These are phyloP conservation scores for Leptinotarsa lineolata DNA, from an alignment of 1,140 invertebrate genomes.

Conservation along the genomic window DNA sequence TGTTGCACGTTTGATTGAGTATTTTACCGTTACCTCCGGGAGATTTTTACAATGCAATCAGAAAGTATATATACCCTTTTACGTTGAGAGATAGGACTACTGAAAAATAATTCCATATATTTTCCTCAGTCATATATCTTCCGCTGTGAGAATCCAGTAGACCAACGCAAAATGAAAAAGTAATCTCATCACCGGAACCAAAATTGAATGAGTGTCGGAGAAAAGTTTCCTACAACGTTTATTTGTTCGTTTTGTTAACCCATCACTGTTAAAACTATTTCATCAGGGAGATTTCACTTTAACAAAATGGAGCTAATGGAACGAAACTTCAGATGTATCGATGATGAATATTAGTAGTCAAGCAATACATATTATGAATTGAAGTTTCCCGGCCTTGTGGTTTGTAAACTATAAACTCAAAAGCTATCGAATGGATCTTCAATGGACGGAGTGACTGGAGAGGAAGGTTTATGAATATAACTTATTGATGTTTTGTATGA, in stretches of 20 bases:
- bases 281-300: too few relatives aligned
- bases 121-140: background rate
- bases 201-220: background rate
- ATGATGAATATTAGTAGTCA: too few relatives aligned
- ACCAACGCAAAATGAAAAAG: background rate
- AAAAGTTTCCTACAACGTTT: background rate
- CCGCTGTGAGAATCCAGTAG: background rate
- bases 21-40: constrained; percentile 27
- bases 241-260: background rate
- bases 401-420: too few relatives aligned
- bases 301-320: too few relatives aligned
- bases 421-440: too few relatives aligned
- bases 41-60: constrained; percentile 27
- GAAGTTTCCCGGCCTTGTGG: too few relatives aligned
- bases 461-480: too few relatives aligned
- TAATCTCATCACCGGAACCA: background rate
- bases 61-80: background rate
- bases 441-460: too few relatives aligned
- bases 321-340: too few relatives aligned
- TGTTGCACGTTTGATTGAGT: constrained; percentile 27
- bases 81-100: constrained; percentile 1
- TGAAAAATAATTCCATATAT: constrained; percentile 17
- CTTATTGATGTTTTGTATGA: too few relatives aligned
- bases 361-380: too few relatives aligned
- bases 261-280: too few relatives aligned